Percentiles rank a stretch among this genome's conserved stretches.
Conservation (phyloP, 2,113 vertebrate species). For the Apteryx mantelli region DNA sequence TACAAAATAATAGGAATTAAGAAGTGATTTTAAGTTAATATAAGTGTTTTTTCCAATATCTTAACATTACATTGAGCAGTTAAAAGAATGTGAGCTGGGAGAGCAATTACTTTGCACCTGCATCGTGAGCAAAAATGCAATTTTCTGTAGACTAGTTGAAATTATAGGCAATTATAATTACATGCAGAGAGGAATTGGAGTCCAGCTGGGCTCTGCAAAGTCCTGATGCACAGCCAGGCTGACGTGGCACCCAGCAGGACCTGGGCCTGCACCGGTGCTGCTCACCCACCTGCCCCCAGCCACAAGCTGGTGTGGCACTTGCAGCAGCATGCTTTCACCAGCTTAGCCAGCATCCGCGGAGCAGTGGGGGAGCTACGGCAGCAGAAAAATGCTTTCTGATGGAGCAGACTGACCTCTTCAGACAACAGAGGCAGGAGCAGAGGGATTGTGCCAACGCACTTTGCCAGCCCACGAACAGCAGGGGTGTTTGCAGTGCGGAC, state of each 20-base stretch:
- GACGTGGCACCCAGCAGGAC: neutral
- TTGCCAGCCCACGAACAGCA: accelerated
- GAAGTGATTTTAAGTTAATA: neutral
- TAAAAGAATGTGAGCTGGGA: neutral
- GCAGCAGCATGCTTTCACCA: neutral
- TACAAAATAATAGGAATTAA: neutral
- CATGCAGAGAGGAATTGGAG: neutral
- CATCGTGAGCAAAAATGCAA: neutral
- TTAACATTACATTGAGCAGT: neutral
- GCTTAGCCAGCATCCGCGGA: accelerated
- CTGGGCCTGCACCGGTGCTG: neutral
- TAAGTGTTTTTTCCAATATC: neutral
- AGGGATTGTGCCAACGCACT: neutral
- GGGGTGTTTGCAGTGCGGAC: neutral
- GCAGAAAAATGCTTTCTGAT: neutral
- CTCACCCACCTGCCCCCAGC: neutral
- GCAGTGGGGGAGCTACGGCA: neutral
- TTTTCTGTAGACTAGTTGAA: neutral
- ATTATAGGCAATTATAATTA: neutral
- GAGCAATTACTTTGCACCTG: neutral
- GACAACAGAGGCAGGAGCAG: neutral
- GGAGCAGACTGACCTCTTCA: neutral
- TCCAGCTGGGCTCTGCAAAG: neutral
- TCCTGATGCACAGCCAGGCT: neutral
- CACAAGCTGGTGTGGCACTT: neutral